A percentile compares a stretch with the other conserved stretches of the same genome.
These are phyloP conservation scores for Callosobruchus maculatus DNA, from an alignment of 2,888 invertebrate species.

Conservation along the genomic window DNA sequence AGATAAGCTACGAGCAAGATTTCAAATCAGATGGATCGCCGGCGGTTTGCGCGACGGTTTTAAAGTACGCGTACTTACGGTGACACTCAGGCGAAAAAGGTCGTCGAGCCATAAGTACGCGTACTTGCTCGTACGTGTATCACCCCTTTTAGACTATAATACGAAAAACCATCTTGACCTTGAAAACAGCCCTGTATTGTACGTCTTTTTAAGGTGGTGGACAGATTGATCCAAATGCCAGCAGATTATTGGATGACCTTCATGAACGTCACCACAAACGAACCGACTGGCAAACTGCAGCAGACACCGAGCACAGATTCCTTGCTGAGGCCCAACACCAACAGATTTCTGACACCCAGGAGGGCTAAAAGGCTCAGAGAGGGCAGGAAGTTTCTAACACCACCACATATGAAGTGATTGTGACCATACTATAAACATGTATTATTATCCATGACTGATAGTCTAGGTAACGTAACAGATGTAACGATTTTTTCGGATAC, in stretches of 20 bases:
- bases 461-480: background rate
- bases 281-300: slow-evolving; percentile 32
- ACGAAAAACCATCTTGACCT: too few relatives aligned
- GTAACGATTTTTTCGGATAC: background rate
- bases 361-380: slow-evolving; percentile 9
- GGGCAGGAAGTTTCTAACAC: slow-evolving; percentile 16
- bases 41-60: too few relatives aligned
- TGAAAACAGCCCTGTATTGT: too few relatives aligned
- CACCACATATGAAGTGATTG: slow-evolving; percentile 5
- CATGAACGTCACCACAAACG: slow-evolving; percentile 52
- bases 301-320: slow-evolving; percentile 45
- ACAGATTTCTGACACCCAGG: slow-evolving; percentile 15
- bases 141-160: too few relatives aligned
- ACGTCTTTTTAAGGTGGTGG: too few relatives aligned
- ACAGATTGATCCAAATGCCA: slow-evolving; percentile 65
- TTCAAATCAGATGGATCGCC: too few relatives aligned
- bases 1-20: too few relatives aligned
- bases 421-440: background rate
- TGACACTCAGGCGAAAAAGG: too few relatives aligned
- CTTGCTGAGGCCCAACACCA: slow-evolving; percentile 14
- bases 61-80: too few relatives aligned
- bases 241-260: slow-evolving; percentile 74
- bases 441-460: background rate
- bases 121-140: too few relatives aligned
- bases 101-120: too few relatives aligned